These are phyloP conservation scores for Toxonevra muliebris DNA, from an alignment of 2,888 invertebrate species.

Conservation along the genomic window DNA sequence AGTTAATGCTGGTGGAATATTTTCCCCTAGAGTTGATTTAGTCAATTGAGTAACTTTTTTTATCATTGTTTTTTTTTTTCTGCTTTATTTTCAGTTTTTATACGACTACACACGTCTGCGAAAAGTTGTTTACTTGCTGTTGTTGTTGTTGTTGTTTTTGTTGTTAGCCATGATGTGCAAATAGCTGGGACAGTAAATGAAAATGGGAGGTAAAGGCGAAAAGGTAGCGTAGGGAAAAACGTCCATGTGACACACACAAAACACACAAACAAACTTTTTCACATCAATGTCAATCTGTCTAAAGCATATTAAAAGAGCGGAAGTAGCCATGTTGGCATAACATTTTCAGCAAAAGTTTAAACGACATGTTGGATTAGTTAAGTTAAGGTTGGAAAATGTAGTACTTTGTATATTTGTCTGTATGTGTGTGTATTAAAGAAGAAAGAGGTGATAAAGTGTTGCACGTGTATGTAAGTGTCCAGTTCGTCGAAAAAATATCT, in stretches of 20 bases:
- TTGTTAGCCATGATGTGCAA: neutral
- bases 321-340: slow-evolving; percentile 53
- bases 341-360: slow-evolving; percentile 15
- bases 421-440: neutral
- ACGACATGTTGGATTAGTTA: slow-evolving; percentile 16
- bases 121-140: neutral
- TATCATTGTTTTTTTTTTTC: slow-evolving; percentile 38
- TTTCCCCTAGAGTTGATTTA: slow-evolving; percentile 45
- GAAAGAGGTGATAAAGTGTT: too few species aligned
- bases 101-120: slow-evolving; percentile 18
- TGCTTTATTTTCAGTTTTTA: slow-evolving; percentile 15
- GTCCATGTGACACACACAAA: neutral
- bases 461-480: too few species aligned
- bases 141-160: slow-evolving; percentile 1
- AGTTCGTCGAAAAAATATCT: too few species aligned
- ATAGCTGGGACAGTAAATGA: too few species aligned
- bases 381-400: slow-evolving; percentile 20
- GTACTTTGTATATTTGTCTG: neutral
- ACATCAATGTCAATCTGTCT: slow-evolving; percentile 60
- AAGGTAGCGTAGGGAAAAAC: too few species aligned
- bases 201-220: too few species aligned
- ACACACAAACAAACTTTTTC: slow-evolving; percentile 50
- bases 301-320: slow-evolving; percentile 56
- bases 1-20: slow-evolving; percentile 5
- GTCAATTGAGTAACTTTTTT: slow-evolving; percentile 49